Evolutionary conservation across 1,140 invertebrate genomes (phyloP).

Genomic region (Lordiphosa clarofinis): DNA sequence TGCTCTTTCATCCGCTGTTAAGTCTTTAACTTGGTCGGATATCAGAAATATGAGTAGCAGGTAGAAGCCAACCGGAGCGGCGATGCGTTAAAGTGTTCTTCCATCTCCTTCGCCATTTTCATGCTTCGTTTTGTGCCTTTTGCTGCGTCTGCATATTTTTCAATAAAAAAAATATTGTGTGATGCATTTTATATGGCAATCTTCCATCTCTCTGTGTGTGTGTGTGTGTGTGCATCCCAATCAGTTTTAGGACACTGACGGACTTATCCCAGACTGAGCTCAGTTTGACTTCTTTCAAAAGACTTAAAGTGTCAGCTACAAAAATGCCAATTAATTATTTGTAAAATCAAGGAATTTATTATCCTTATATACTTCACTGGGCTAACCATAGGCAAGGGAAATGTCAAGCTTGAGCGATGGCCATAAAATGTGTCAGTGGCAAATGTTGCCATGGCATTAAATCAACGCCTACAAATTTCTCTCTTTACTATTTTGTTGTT

Average conservation of each 20-base stretch:
- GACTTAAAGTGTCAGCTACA: slow-evolving; percentile 18
- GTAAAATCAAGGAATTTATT: too few species aligned
- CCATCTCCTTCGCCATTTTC: slow-evolving; percentile 5
- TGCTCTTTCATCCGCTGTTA: not conserved
- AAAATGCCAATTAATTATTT: too few species aligned
- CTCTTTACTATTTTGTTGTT: not conserved
- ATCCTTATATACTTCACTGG: too few species aligned
- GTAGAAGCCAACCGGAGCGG: slow-evolving; percentile 1
- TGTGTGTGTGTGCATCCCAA: slow-evolving; percentile 1
- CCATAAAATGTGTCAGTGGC: slow-evolving; percentile 12
- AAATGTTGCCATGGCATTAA: slow-evolving; percentile 12
- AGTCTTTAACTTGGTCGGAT: not conserved
- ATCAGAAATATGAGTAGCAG: slow-evolving; percentile 1
- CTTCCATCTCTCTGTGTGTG: not conserved
- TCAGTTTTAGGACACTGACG: not conserved
- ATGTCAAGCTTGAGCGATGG: slow-evolving; percentile 7
- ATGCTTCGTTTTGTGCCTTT: not conserved
- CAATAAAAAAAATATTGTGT: slow-evolving; percentile 55
- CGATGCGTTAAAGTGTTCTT: slow-evolving; percentile 34
- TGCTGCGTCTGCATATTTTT: slow-evolving; percentile 64
- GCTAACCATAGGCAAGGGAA: too few species aligned
- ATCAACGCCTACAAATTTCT: not conserved
- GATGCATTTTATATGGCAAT: slow-evolving; percentile 37
- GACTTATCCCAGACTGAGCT: slow-evolving; percentile 13
- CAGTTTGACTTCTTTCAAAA: slow-evolving; percentile 19